A percentile compares a stretch with the other conserved stretches of the same genome.
Conservation (phyloP, 1,140 invertebrate species). For the Achatina immaculata region DNA sequence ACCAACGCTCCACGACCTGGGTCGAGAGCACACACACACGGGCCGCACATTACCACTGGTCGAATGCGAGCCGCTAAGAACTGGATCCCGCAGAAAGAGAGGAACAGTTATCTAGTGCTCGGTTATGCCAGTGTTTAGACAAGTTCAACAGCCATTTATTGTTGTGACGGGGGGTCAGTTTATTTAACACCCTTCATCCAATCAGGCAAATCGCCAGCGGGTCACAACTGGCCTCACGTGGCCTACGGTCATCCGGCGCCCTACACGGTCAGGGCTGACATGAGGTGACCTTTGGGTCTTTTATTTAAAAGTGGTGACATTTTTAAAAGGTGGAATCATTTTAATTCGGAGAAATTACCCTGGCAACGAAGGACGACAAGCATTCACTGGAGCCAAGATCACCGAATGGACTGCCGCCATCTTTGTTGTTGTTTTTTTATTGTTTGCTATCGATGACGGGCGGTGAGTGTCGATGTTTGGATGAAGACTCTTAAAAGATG, state of each 20-base stretch:
- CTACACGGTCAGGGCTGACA: conserved; percentile 29
- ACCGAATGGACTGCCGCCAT: conserved; percentile 55
- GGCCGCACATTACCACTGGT: conserved; percentile 37
- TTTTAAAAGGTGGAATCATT: conserved; percentile 4
- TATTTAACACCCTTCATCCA: conserved; percentile 30
- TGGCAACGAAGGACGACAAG: background rate
- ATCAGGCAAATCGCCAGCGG: conserved; percentile 16
- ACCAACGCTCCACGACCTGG: conserved; percentile 37
- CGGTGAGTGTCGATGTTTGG: conserved; percentile 54
- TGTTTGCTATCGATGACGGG: conserved; percentile 65
- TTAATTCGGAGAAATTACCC: conserved; percentile 26
- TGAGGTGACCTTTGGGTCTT: conserved; percentile 36
- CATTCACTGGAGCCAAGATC: conserved; percentile 25
- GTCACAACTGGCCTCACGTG: conserved; percentile 15
- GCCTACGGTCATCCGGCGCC: conserved; percentile 16
- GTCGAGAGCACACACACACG: conserved; percentile 23
- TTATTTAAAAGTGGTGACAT: background rate
- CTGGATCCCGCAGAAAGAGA: background rate
- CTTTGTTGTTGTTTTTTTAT: conserved; percentile 59
- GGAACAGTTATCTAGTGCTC: background rate
- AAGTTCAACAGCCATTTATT: background rate
- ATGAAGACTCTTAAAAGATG: conserved; percentile 61
- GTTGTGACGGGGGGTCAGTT: conserved; percentile 25
- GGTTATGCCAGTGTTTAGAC: conserved; percentile 26
- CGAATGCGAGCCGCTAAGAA: conserved; percentile 37